A percentile compares a stretch with the other conserved stretches of the same genome.
Conservation (phyloP, 2,888 invertebrate genomes). For the Drosophila limbata region DNA sequence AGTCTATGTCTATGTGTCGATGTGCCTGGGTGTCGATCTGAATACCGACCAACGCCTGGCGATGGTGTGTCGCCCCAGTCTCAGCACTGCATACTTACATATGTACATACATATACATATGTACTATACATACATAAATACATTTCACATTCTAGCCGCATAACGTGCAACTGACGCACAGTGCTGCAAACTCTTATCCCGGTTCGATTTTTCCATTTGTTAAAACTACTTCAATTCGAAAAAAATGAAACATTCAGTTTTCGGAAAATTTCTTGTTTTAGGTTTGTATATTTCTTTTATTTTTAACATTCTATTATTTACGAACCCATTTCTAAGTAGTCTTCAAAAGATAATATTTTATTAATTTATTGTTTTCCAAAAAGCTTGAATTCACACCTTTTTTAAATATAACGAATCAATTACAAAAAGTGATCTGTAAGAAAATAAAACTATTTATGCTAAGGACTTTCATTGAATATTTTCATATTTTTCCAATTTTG, state of each 20-base stretch:
- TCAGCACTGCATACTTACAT: slow-evolving; percentile 18
- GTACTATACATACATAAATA: slow-evolving; percentile 6
- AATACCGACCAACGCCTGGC: slow-evolving; percentile 72
- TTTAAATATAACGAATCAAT: not conserved
- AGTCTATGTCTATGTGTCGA: slow-evolving; percentile 58
- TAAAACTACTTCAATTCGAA: not conserved
- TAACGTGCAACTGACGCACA: not conserved
- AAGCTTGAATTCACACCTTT: slow-evolving; percentile 18
- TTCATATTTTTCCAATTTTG: not conserved
- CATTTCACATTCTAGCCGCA: slow-evolving; percentile 27
- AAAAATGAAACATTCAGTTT: not conserved
- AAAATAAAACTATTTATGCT: not conserved
- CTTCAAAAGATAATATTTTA: too few relatives aligned
- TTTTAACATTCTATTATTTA: too few relatives aligned
- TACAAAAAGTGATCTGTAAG: not conserved
- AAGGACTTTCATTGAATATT: not conserved
- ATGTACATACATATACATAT: not conserved
- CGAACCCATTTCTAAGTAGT: too few relatives aligned
- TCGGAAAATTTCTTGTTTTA: not conserved
- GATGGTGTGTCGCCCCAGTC: slow-evolving; percentile 41
- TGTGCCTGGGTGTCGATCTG: slow-evolving; percentile 76
- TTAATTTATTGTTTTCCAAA: too few relatives aligned
- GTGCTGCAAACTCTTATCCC: not conserved
- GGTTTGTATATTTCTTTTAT: not conserved
- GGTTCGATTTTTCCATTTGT: not conserved